Evolutionary conservation across 2,888 invertebrate genomes (phyloP).

Genomic region (Trachelus stipa): DNA sequence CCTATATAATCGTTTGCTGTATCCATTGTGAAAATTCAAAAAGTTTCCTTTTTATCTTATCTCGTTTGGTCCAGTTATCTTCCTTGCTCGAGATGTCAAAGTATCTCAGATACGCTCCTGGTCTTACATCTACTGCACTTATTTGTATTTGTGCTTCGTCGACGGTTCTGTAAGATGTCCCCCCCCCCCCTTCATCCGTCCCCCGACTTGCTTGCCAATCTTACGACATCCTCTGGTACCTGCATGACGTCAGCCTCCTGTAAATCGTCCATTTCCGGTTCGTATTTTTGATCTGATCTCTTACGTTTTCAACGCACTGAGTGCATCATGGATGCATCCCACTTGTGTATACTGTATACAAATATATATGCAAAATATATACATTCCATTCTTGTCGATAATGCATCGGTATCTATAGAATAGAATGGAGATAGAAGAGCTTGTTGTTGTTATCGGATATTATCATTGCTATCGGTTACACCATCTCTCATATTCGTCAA

Average conservation of each 20-base stretch:
- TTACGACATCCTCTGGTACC: neutral
- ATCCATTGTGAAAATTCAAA: neutral
- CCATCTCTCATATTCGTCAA: neutral
- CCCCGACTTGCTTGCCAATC: neutral
- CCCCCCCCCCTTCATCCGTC: no score
- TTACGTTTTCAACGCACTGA: neutral
- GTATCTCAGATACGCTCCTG: neutral
- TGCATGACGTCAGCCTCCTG: neutral
- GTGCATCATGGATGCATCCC: neutral
- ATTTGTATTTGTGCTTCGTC: neutral
- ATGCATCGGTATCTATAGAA: neutral
- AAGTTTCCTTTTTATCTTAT: neutral
- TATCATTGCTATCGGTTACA: neutral
- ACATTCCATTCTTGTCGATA: neutral
- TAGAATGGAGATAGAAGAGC: neutral
- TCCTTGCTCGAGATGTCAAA: neutral
- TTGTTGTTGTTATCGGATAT: neutral
- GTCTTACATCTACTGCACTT: neutral
- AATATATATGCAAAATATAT: neutral
- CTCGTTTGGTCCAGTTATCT: neutral
- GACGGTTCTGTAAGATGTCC: neutral
- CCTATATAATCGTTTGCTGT: neutral
- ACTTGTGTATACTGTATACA: neutral
- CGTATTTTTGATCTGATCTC: neutral
- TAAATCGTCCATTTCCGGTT: neutral